Evolutionary conservation across 2,113 vertebrate genomes (phyloP), one percentile per base, ranked within the genome.

Genomic region (human): DNA sequence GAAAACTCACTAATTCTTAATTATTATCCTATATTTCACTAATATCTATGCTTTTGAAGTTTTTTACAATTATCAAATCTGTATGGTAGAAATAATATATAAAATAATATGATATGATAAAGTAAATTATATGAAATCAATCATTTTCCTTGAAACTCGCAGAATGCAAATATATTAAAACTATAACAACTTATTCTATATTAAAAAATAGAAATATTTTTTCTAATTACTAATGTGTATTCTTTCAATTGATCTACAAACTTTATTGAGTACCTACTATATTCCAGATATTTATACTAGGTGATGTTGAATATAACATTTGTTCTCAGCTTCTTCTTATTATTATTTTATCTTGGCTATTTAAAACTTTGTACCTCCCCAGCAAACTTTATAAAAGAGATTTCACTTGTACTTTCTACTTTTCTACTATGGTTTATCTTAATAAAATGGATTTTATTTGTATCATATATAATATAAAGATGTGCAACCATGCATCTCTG

Each of bases 111-210:
- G 52, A 48, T 50, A 8, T 72, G 45, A 87, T 95, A 92, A 90
- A 97, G 80, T 75, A 96, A 97, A 93, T 93, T 88, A 97, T 93
- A 90, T 96, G 93, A 95, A 93, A 50, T 23, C 55, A 90, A 61
- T 57, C 38, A 85, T 88, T 48, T 80, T 85, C 40, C 72, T 6
- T 43, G 59, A 78, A 95, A 61, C 25, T 89, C 43, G 78, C 79
- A 93, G 94, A 96, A 96, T 95, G 75, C 18, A 84, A 92, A 59
- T 38, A 23, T 66, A 94, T 35, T 64, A 90, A 94, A 97, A 79
- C 16, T 90, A 45, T 86, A 70, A 7, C 66, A 73, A 84, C 27
- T 82, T 93, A n/a, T 5, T 92, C 17, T 82, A 61, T 79, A 81
- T 68, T 86, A 89, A 88, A 64, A 73, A 25, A 85, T 79, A 14